phyloP scores from a whole-genome alignment of 2,888 invertebrate species.

The Harpalus rufipes region DNA sequence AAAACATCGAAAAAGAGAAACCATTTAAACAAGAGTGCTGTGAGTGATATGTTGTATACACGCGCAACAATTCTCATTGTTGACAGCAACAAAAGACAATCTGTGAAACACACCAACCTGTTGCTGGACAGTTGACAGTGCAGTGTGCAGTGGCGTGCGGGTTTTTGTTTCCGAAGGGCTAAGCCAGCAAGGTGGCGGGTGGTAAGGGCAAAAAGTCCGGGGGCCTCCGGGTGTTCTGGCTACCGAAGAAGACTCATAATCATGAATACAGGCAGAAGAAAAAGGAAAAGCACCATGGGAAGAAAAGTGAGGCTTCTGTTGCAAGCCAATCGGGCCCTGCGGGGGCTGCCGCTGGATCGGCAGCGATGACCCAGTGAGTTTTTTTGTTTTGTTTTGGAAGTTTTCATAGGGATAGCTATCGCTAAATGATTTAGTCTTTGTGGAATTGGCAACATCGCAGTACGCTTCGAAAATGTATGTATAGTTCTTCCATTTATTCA shows the following conservation, averaged over 20 bases:
- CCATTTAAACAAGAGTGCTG: constrained; percentile 3
- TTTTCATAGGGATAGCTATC: not conserved
- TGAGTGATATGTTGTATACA: constrained; percentile 29
- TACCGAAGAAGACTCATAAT: constrained; percentile 67
- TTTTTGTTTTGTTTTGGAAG: constrained; percentile 31
- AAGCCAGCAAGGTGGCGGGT: constrained; percentile 69
- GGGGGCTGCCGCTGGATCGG: constrained; percentile 52
- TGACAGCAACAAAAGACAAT: constrained; percentile 37
- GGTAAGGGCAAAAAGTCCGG: constrained; percentile 66
- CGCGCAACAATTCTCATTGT: constrained; percentile 3
- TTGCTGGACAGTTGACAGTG: constrained; percentile 42
- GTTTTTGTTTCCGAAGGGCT: not conserved
- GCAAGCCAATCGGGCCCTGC: constrained; percentile 57
- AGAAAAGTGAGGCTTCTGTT: constrained; percentile 12
- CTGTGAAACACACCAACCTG: constrained; percentile 1
- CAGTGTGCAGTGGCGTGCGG: constrained; percentile 41
- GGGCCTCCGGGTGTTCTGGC: constrained; percentile 68
- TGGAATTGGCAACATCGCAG: not conserved
- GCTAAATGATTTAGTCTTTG: constrained; percentile 13
- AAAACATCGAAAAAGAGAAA: constrained; percentile 27
- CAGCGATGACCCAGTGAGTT: constrained; percentile 41
- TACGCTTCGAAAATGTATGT: not conserved
- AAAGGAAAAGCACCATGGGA: constrained; percentile 40
- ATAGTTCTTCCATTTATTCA: too few species aligned
- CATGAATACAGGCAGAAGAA: constrained; percentile 67